Percentiles rank a stretch among this genome's conserved stretches.
These are phyloP conservation scores for Sebastes flavidus DNA, from an alignment of 2,797 vertebrate genomes.

Conservation along the genomic window DNA sequence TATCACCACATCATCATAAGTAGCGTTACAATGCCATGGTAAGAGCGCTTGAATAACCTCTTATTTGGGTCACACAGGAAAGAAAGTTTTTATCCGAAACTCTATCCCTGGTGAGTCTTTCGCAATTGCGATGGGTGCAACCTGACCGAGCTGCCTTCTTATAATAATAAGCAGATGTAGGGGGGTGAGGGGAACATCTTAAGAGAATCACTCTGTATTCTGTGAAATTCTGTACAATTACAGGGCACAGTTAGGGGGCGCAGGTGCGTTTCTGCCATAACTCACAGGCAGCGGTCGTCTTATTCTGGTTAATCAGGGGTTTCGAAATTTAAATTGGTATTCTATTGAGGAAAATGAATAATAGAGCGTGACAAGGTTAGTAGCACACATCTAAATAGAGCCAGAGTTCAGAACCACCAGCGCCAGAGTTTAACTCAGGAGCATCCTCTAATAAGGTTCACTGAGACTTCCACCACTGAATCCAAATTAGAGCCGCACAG, in stretches of 20 bases:
- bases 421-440: constrained; percentile 17
- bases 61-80: not conserved
- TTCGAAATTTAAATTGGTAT: constrained; percentile 21
- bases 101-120: not conserved
- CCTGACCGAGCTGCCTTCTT: not conserved
- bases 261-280: not conserved
- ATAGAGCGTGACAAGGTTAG: not conserved
- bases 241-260: not conserved
- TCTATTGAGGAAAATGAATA: constrained; percentile 18
- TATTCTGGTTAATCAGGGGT: not conserved
- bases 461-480: constrained; percentile 28
- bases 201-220: not conserved
- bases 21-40: not conserved
- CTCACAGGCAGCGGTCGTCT: not conserved
- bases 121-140: not conserved
- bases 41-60: not conserved
- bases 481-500: constrained; percentile 47
- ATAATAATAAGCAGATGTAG: not conserved
- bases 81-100: not conserved
- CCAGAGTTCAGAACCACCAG: constrained; percentile 26
- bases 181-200: not conserved
- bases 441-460: constrained; percentile 31
- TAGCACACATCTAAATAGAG: constrained; percentile 15
- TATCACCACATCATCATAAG: not conserved
- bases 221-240: not conserved